Conservation (phyloP, 1,140 invertebrate species). For the Drosophila triauraria region DNA sequence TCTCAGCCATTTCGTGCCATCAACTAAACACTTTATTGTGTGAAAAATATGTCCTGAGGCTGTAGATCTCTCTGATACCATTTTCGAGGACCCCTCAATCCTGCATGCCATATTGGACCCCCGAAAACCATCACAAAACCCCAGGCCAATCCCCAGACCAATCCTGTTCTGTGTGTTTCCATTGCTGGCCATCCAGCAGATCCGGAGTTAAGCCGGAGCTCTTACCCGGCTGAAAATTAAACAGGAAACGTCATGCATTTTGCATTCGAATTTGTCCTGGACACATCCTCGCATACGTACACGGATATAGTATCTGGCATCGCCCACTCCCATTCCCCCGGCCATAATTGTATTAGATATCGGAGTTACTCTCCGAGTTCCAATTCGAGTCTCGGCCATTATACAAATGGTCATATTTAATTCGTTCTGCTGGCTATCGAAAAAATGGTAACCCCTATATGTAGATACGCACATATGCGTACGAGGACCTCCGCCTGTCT, state of each 20-base stretch:
- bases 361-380: constrained; percentile 8
- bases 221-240: constrained; percentile 75
- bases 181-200: constrained; percentile 16
- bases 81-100: background rate
- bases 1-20: background rate
- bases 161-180: constrained; percentile 5
- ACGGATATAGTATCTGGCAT: background rate
- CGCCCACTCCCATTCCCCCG: background rate
- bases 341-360: constrained; percentile 43
- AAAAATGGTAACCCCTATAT: constrained; percentile 49
- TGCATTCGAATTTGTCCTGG: constrained; percentile 65
- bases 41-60: constrained; percentile 24
- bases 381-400: constrained; percentile 59
- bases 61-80: constrained; percentile 16
- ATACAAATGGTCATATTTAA: constrained; percentile 84
- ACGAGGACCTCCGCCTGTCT: constrained; percentile 13
- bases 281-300: constrained; percentile 34
- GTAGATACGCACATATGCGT: constrained; percentile 35
- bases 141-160: background rate
- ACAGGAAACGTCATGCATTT: constrained; percentile 78
- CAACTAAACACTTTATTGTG: constrained; percentile 14
- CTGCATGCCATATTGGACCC: background rate
- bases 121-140: background rate
- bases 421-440: constrained; percentile 82
- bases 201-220: constrained; percentile 59